Evolutionary conservation across 2,888 invertebrate genomes (phyloP).

Genomic region (Drosophila pseudotakahashii): DNA sequence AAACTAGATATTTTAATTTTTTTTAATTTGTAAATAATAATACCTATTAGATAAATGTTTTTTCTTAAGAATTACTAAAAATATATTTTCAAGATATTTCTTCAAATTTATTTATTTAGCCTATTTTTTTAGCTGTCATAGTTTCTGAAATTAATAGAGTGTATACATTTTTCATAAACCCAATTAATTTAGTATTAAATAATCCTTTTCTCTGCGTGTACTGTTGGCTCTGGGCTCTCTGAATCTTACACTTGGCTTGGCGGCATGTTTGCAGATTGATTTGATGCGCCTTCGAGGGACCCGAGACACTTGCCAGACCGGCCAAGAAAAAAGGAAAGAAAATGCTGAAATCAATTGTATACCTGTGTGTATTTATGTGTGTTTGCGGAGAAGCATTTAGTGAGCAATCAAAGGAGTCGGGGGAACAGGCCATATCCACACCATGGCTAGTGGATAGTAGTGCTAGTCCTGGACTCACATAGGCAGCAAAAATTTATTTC

Average conservation of each 20-base stretch:
- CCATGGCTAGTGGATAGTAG: background rate
- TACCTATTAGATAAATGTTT: too few relatives aligned
- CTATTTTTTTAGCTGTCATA: too few relatives aligned
- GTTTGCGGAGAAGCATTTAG: conserved; percentile 67
- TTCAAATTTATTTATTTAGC: too few relatives aligned
- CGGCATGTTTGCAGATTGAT: conserved; percentile 80
- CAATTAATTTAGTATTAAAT: background rate
- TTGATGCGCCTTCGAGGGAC: conserved; percentile 74
- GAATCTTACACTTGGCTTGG: conserved; percentile 64
- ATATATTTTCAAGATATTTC: too few relatives aligned
- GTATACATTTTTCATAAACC: background rate
- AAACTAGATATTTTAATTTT: too few relatives aligned
- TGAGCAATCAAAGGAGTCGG: conserved; percentile 49
- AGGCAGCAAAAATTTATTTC: conserved; percentile 72
- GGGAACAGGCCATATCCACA: conserved; percentile 31
- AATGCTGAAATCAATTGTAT: conserved; percentile 64
- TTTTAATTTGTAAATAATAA: too few relatives aligned
- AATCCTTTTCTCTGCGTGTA: conserved; percentile 10
- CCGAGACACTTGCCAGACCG: conserved; percentile 70
- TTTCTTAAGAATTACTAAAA: too few relatives aligned
- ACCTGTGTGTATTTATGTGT: conserved; percentile 15
- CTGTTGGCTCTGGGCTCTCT: conserved; percentile 36
- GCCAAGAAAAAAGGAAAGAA: conserved; percentile 17
- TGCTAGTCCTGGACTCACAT: conserved; percentile 29
- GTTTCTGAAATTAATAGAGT: too few relatives aligned